These are phyloP conservation scores for Artibeus jamaicensis DNA, from an alignment of 2,797 vertebrate genomes.

Conservation along the genomic window DNA sequence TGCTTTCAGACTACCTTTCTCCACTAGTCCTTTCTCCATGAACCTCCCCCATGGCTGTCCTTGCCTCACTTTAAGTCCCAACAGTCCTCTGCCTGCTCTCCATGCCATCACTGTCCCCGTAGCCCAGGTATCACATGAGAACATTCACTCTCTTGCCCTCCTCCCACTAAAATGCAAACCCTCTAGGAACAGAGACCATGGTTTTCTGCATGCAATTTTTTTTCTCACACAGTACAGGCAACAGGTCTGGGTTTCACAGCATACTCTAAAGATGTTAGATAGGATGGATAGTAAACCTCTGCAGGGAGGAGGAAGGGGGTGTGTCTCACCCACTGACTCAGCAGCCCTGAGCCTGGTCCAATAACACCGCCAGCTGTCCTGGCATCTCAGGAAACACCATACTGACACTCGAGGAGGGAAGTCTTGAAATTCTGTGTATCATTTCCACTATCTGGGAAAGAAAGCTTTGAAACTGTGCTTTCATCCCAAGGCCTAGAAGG, in stretches of 20 bases:
- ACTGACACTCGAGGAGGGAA: too few relatives aligned
- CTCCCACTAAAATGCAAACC: neutral
- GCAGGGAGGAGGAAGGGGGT: too few relatives aligned
- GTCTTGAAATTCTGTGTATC: too few relatives aligned
- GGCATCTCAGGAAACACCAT: too few relatives aligned
- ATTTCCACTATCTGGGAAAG: too few relatives aligned
- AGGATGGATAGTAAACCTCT: too few relatives aligned
- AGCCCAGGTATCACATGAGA: neutral
- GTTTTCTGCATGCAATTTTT: neutral
- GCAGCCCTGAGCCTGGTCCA: too few relatives aligned
- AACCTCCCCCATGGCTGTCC: neutral
- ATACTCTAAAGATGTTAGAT: neutral
- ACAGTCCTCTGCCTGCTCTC: neutral
- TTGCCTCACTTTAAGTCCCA: neutral
- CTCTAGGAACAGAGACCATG: neutral
- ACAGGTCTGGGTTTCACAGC: neutral
- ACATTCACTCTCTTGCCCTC: neutral
- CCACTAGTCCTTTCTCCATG: neutral
- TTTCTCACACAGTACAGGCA: neutral
- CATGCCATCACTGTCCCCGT: accelerated
- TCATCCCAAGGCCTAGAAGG: too few relatives aligned
- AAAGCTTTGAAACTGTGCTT: too few relatives aligned
- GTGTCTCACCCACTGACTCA: too few relatives aligned
- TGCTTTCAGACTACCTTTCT: neutral
- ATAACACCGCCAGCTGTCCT: too few relatives aligned